Evolutionary conservation across 2,888 invertebrate genomes (phyloP), one percentile per base, ranked within the genome.

Genomic region (Ormia ochracea): DNA sequence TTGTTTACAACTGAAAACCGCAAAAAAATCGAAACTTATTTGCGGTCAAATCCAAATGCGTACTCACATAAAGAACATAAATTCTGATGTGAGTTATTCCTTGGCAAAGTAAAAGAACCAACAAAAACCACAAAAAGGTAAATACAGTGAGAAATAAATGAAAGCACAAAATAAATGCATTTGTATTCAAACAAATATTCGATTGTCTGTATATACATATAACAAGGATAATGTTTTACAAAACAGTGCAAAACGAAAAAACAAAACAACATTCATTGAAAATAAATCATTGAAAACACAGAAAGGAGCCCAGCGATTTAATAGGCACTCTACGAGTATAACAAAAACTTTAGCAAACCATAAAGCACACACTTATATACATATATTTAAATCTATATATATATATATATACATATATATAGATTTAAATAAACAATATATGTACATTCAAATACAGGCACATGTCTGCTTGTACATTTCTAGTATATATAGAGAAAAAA

Each of bases 1-100:
- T 7, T 38, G 21, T 10, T 14, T 33, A 36, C 33, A 45, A 58
- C 28, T 48, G 6, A n/a, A 58, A 59, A 28, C 50, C 58, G 38
- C 54, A 31, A 58, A 56, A 45, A 66, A 74, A 31, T 23, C 12
- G 14, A 45, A 69, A 76, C 56, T 63, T 76, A 48, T 63, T 69
- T 69, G 76, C 41, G 63, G 63, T 70, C 31, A 63, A 77, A 54
- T 41, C 31, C 41, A 21, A 31, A 48, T 65, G 28, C 45, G 54
- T 63, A 69, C 43, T 21, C 21, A 58, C 33, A 61, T 31, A 66
- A 58, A 38, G 31, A 41, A 50, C 12, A 12, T 43, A 23, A 4
- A 38, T 28, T 52, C 50, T 52, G 31, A 7, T 19, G n/a, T 31
- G 45, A 41, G 43, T 38, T 7, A 65, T 56, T 69, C 31, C 31